A percentile compares a stretch with the other conserved stretches of the same genome.
phyloP scores from a whole-genome alignment of 2,888 invertebrate species.

The Hirtodrosophila duncani region DNA sequence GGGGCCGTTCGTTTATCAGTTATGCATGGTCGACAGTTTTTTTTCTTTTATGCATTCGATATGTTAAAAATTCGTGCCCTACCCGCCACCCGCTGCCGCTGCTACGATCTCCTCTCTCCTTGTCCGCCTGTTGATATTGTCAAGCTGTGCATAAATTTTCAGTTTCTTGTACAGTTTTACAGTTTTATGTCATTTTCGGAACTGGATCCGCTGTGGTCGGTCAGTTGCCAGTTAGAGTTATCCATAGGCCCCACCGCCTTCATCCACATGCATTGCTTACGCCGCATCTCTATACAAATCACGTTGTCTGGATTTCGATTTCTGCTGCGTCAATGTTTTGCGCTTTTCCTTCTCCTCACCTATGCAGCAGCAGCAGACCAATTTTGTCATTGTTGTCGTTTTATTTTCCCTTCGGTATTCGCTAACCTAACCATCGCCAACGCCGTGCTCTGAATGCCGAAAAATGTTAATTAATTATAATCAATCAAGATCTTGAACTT shows the following conservation, averaged over 20 bases:
- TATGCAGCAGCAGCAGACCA: conserved; percentile 3
- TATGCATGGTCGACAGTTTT: conserved; percentile 45
- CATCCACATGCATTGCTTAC: conserved; percentile 31
- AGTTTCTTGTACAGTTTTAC: conserved; percentile 12
- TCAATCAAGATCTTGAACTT: no score
- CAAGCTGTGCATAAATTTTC: conserved; percentile 52
- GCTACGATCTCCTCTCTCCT: background rate
- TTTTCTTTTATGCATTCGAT: conserved; percentile 58
- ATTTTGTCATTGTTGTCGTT: no score
- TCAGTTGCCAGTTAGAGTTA: conserved; percentile 30
- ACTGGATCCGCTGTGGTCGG: no score
- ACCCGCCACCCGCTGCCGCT: background rate
- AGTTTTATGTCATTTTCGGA: conserved; percentile 42
- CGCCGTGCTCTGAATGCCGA: no score
- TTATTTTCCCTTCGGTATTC: no score
- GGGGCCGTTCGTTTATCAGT: conserved; percentile 24
- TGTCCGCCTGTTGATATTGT: conserved; percentile 19
- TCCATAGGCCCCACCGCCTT: conserved; percentile 13
- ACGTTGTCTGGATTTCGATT: conserved; percentile 29
- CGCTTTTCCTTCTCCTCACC: conserved; percentile 5
- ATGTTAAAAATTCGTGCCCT: conserved; percentile 37
- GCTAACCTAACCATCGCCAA: no score
- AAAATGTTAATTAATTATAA: no score
- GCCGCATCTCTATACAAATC: conserved; percentile 45
- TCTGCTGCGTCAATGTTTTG: conserved; percentile 8